Evolutionary conservation across 2,797 vertebrate species (phyloP).

Genomic region (Echeneis naucrates): DNA sequence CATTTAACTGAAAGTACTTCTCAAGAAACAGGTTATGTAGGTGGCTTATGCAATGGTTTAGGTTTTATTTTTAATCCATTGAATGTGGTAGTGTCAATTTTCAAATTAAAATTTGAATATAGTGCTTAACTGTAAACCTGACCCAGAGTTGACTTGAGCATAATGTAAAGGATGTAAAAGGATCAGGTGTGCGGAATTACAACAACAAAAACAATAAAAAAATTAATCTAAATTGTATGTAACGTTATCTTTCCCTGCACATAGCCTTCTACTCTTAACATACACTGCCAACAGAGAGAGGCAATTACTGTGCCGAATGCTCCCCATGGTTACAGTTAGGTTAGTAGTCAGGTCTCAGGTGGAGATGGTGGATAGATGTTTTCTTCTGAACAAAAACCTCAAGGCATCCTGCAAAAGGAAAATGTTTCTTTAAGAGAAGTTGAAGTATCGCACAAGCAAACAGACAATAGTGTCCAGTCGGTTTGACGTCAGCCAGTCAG

Average conservation of each 20-base stretch:
- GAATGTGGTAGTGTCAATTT: conserved; percentile 42
- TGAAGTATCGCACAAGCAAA: conserved; percentile 48
- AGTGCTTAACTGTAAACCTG: conserved; percentile 20
- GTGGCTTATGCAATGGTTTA: conserved; percentile 71
- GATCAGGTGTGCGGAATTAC: conserved; percentile 1
- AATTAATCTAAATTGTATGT: conserved; percentile 24
- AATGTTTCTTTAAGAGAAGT: conserved; percentile 42
- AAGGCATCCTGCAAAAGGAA: conserved; percentile 60
- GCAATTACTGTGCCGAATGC: conserved; percentile 50
- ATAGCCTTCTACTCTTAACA: conserved; percentile 24
- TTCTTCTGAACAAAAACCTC: conserved; percentile 52
- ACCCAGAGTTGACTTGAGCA: neutral
- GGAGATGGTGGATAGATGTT: conserved; percentile 54
- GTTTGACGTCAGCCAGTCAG: conserved; percentile 70
- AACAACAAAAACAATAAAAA: conserved; percentile 6
- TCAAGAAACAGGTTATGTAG: conserved; percentile 77
- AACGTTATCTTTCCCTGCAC: conserved; percentile 21
- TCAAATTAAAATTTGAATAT: conserved; percentile 21
- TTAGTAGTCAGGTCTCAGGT: conserved; percentile 60
- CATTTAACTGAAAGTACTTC: conserved; percentile 73
- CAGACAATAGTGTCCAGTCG: conserved; percentile 52
- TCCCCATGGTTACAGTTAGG: conserved; percentile 64
- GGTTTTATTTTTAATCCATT: conserved; percentile 69
- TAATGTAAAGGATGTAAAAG: conserved; percentile 1
- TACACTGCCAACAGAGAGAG: conserved; percentile 44